phyloP scores from a whole-genome alignment of 2,797 vertebrate genomes.

The Mycteria americana region DNA sequence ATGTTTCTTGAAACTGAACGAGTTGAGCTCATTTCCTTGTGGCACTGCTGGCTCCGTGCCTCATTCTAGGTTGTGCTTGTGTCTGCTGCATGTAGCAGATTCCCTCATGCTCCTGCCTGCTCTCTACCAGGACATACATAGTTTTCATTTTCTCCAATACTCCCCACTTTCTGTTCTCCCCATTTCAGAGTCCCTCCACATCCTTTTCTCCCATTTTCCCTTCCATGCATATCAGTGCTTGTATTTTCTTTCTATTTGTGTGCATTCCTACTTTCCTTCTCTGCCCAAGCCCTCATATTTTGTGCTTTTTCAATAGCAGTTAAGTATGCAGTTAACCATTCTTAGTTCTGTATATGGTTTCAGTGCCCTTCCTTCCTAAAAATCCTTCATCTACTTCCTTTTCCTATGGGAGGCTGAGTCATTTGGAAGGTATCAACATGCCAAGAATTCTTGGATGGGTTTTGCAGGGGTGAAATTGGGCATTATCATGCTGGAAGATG shows the following conservation, averaged over 20 bases:
- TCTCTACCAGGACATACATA: accelerated
- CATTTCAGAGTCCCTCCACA: background rate
- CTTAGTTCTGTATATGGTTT: background rate
- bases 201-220: background rate
- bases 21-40: background rate
- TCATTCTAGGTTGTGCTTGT: background rate
- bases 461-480: background rate
- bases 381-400: background rate
- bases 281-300: background rate
- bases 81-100: background rate
- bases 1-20: background rate
- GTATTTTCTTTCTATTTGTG: background rate
- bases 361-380: background rate
- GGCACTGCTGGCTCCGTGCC: background rate
- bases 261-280: background rate
- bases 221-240: background rate
- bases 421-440: background rate
- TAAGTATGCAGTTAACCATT: background rate
- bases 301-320: background rate
- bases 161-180: background rate
- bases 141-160: background rate
- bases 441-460: background rate
- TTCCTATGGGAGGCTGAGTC: constrained; percentile 8
- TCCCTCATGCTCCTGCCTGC: background rate
- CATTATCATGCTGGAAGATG: background rate